A percentile compares a stretch with the other conserved stretches of the same genome.
Conservation (phyloP, 2,888 invertebrate genomes). For the Pyralis farinalis region DNA sequence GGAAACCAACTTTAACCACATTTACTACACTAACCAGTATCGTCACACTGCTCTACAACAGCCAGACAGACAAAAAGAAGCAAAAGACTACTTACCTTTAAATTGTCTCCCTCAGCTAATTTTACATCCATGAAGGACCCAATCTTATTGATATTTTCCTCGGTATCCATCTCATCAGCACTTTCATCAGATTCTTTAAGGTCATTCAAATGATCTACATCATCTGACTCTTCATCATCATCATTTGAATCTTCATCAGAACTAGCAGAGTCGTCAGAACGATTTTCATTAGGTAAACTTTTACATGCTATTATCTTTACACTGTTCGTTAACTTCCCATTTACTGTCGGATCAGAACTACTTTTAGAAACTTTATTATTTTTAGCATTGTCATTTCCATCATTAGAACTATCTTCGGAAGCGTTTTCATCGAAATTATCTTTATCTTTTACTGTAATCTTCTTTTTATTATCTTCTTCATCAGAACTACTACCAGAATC, state of each 20-base stretch:
- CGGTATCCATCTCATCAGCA: constrained; percentile 34
- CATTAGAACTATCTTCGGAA: background rate
- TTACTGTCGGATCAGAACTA: background rate
- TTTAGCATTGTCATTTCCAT: background rate
- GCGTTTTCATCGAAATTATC: background rate
- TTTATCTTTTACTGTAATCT: background rate
- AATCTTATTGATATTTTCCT: constrained; percentile 39
- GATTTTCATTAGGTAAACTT: background rate
- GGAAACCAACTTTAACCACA: no score
- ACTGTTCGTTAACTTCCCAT: background rate
- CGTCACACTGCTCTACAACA: no score
- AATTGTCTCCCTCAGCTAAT: constrained; percentile 52
- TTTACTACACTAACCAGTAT: no score
- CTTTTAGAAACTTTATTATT: no score
- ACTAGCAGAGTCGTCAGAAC: constrained; percentile 7
- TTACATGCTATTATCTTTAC: background rate
- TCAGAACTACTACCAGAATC: constrained; percentile 19
- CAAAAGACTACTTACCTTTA: constrained; percentile 58
- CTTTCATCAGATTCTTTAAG: constrained; percentile 66
- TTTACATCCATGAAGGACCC: constrained; percentile 53
- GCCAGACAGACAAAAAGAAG: no score
- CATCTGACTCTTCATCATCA: constrained; percentile 21
- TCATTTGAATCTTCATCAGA: constrained; percentile 16
- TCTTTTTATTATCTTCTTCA: constrained; percentile 3
- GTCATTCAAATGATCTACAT: constrained; percentile 59